Conservation (phyloP, 2,888 invertebrate species). For the Melanostoma mellinum region DNA sequence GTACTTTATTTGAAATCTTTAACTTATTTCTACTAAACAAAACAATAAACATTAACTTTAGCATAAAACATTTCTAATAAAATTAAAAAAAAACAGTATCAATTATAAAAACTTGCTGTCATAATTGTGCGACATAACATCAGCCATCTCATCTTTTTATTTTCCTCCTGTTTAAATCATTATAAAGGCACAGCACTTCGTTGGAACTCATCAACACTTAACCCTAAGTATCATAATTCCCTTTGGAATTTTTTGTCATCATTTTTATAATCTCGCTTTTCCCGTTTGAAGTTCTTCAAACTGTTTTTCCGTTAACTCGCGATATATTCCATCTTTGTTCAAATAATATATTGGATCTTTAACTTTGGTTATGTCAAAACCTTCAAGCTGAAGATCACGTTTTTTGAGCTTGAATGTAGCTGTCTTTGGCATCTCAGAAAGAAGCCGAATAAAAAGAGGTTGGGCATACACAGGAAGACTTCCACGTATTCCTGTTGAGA, state of each 20-base stretch:
- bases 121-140: conserved; percentile 47
- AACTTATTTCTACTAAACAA: conserved; percentile 43
- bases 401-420: conserved; percentile 97
- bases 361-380: conserved; percentile 89
- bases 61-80: conserved; percentile 9
- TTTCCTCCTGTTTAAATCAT: conserved; percentile 34
- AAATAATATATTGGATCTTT: conserved; percentile 90
- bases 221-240: conserved; percentile 33
- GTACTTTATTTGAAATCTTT: conserved; percentile 68
- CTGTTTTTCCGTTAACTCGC: conserved; percentile 82
- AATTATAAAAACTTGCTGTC: conserved; percentile 34
- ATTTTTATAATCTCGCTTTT: conserved; percentile 82
- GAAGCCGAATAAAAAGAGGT: conserved; percentile 93
- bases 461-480: conserved; percentile 92
- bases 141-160: conserved; percentile 9
- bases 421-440: conserved; percentile 90
- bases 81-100: conserved; percentile 17
- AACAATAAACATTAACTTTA: conserved; percentile 36
- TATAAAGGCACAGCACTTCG: conserved; percentile 68
- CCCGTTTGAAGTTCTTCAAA: conserved; percentile 83
- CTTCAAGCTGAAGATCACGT: conserved; percentile 91
- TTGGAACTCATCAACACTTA: conserved; percentile 63
- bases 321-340: conserved; percentile 83
- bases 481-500: conserved; percentile 87
- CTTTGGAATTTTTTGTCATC: neutral